Conservation (phyloP, 2,113 vertebrate genomes). For the Rhinogobius similis region DNA sequence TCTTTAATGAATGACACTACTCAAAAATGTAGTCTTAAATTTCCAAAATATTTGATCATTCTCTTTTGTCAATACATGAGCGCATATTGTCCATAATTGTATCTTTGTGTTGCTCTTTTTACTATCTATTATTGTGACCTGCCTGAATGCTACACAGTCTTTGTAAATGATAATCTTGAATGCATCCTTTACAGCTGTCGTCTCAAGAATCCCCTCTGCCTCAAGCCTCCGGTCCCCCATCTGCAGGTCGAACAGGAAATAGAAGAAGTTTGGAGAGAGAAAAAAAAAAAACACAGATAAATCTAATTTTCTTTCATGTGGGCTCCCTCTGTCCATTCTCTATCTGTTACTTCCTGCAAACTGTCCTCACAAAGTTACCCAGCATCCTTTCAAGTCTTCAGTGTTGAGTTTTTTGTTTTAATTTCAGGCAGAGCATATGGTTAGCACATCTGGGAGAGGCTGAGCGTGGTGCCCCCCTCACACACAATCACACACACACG, state of each 20-base stretch:
- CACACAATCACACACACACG: constrained; percentile 9
- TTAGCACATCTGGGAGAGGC: constrained; percentile 91
- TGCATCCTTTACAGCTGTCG: constrained; percentile 69
- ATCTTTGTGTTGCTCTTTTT: constrained; percentile 15
- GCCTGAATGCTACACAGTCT: constrained; percentile 56
- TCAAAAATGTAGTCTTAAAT: too few species aligned
- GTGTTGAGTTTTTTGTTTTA: constrained; percentile 74
- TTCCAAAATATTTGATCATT: too few species aligned
- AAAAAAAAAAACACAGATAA: constrained; percentile 62
- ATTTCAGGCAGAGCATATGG: constrained; percentile 93
- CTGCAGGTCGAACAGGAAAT: constrained; percentile 94
- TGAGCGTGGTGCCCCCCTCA: constrained; percentile 62
- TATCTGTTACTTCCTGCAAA: constrained; percentile 75
- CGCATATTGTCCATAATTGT: background rate
- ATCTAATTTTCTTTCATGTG: constrained; percentile 88
- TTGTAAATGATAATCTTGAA: constrained; percentile 70
- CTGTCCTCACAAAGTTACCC: constrained; percentile 87
- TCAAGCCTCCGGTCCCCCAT: constrained; percentile 84
- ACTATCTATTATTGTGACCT: constrained; percentile 66
- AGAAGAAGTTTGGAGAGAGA: constrained; percentile 50
- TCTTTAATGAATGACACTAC: background rate
- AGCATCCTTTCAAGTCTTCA: constrained; percentile 91
- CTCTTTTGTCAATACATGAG: background rate
- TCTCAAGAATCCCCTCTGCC: constrained; percentile 74
- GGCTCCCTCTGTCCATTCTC: constrained; percentile 88